Evolutionary conservation across 2,888 invertebrate species (phyloP).

Genomic region (Tupiocoris notatus): DNA sequence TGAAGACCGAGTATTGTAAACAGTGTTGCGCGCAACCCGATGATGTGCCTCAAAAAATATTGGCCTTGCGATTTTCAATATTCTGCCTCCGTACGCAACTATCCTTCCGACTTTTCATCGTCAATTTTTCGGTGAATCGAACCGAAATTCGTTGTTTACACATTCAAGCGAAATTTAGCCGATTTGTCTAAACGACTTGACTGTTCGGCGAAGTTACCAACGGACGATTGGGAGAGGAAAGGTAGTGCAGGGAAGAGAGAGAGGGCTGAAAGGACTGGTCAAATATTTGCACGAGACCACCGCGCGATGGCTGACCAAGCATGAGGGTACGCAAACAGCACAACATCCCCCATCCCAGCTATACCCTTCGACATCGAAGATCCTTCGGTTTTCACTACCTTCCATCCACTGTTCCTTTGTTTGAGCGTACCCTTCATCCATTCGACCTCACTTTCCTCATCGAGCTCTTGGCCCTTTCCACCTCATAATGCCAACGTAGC

Average conservation of each 20-base stretch:
- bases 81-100: too few species aligned
- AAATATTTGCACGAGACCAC: slow-evolving; percentile 40
- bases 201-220: neutral
- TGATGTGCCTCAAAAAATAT: too few species aligned
- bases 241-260: neutral
- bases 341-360: slow-evolving; percentile 4
- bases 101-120: too few species aligned
- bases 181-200: neutral
- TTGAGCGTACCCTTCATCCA: slow-evolving; percentile 11
- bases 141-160: too few species aligned
- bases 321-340: slow-evolving; percentile 37
- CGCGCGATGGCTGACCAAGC: slow-evolving; percentile 40
- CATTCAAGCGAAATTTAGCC: neutral
- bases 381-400: neutral
- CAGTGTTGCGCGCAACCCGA: too few species aligned
- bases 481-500: neutral
- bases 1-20: too few species aligned
- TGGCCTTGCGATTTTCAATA: too few species aligned
- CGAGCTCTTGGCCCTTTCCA: slow-evolving; percentile 14
- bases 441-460: too few species aligned
- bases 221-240: neutral
- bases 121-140: too few species aligned
- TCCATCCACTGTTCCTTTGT: slow-evolving; percentile 31
- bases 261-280: slow-evolving; percentile 25
- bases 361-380: slow-evolving; percentile 10